Conservation (phyloP, 2,888 invertebrate genomes). For the Catonia carolina region DNA sequence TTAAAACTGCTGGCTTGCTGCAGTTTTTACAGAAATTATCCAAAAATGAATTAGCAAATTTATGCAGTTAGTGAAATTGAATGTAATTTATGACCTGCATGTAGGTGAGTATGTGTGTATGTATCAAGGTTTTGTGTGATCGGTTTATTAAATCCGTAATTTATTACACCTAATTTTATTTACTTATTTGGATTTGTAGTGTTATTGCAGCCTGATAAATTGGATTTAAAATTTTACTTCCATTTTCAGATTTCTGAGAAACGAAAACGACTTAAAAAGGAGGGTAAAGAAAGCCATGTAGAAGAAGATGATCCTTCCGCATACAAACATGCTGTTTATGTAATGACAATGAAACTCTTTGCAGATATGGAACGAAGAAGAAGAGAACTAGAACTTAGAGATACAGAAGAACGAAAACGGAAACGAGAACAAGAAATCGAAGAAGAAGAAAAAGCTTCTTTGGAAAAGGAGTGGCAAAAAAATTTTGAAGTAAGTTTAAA, state of each 20-base stretch:
- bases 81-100: no score
- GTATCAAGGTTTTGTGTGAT: no score
- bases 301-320: constrained; percentile 82
- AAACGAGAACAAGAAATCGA: constrained; percentile 91
- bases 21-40: no score
- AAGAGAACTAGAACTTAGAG: constrained; percentile 78
- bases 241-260: constrained; percentile 84
- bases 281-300: constrained; percentile 69
- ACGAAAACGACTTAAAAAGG: constrained; percentile 88
- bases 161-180: no score
- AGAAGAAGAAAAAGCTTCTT: constrained; percentile 80
- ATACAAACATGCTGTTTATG: constrained; percentile 89
- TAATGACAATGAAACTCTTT: constrained; percentile 96
- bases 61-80: no score
- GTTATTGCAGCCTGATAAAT: no score
- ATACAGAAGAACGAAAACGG: constrained; percentile 88
- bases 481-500: constrained; percentile 82
- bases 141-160: no score
- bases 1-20: no score
- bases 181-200: no score
- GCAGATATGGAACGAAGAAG: constrained; percentile 94
- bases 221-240: no score
- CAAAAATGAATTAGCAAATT: no score
- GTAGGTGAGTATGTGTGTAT: no score
- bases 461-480: constrained; percentile 95